Evolutionary conservation across 2,113 vertebrate genomes (phyloP).

Genomic region (Catagonus wagneri): DNA sequence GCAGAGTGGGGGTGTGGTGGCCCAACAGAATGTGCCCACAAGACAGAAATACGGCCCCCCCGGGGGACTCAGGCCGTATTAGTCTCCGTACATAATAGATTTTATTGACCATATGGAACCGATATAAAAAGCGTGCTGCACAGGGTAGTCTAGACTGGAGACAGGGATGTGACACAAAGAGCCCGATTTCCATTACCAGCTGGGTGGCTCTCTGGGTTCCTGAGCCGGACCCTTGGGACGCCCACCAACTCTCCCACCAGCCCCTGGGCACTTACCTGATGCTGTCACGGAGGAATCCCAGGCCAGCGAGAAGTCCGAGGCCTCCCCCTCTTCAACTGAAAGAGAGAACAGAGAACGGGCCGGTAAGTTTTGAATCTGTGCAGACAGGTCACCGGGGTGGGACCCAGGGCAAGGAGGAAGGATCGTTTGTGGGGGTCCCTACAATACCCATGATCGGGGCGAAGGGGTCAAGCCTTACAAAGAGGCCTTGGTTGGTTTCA

Average conservation of each 20-base stretch:
- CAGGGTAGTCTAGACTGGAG: constrained; percentile 85
- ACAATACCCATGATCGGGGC: neutral
- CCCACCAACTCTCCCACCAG: constrained; percentile 16
- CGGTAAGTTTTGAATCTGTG: constrained; percentile 73
- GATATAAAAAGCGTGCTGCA: constrained; percentile 88
- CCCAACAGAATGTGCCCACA: constrained; percentile 81
- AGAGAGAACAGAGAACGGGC: constrained; percentile 83
- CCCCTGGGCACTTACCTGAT: constrained; percentile 90
- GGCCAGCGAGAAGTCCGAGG: constrained; percentile 94
- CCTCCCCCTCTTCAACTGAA: constrained; percentile 96
- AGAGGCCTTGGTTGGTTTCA: neutral
- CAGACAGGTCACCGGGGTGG: neutral
- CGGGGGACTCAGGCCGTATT: constrained; percentile 81
- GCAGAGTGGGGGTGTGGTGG: constrained; percentile 72
- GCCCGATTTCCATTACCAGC: constrained; percentile 80
- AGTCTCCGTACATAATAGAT: constrained; percentile 86
- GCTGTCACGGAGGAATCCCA: constrained; percentile 95
- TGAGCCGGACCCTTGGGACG: neutral
- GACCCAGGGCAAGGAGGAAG: neutral
- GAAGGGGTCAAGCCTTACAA: neutral
- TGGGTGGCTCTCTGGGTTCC: constrained; percentile 83
- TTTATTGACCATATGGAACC: constrained; percentile 92
- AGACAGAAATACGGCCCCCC: constrained; percentile 83
- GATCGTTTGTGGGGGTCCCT: neutral
- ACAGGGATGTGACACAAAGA: constrained; percentile 86